A percentile compares a stretch with the other conserved stretches of the same genome.
These are phyloP conservation scores for Dendroctonus ponderosae DNA, from an alignment of 1,140 invertebrate species.

Conservation along the genomic window DNA sequence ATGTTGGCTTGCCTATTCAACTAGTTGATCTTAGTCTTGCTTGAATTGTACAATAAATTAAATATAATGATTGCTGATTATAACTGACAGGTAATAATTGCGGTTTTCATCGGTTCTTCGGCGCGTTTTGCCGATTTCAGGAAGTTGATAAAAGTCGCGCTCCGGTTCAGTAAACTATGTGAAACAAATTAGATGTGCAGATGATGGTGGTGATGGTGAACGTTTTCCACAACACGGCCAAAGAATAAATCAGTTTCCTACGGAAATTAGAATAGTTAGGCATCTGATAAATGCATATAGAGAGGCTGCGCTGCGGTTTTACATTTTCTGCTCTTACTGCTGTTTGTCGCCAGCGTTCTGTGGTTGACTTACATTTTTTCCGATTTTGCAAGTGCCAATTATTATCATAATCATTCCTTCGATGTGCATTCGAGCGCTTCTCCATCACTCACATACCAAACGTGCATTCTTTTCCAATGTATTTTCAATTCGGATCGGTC, in stretches of 20 bases:
- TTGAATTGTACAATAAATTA: slow-evolving; percentile 7
- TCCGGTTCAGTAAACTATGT: slow-evolving; percentile 10
- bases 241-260: too few relatives aligned
- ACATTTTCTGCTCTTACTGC: too few relatives aligned
- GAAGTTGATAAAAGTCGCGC: slow-evolving; percentile 13
- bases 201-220: too few relatives aligned
- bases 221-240: too few relatives aligned
- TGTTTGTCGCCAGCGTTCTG: too few relatives aligned
- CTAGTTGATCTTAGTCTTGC: not conserved
- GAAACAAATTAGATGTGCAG: slow-evolving; percentile 4
- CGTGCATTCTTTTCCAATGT: slow-evolving; percentile 12
- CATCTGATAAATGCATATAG: too few relatives aligned
- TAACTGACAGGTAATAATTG: slow-evolving; percentile 6
- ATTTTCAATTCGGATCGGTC: slow-evolving; percentile 14
- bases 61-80: slow-evolving; percentile 14
- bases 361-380: too few relatives aligned
- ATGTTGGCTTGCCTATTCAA: not conserved
- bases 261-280: too few relatives aligned
- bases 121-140: slow-evolving; percentile 18
- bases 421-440: slow-evolving; percentile 10
- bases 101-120: slow-evolving; percentile 18
- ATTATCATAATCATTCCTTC: slow-evolving; percentile 1
- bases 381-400: too few relatives aligned
- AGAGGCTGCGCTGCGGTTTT: too few relatives aligned
- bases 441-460: slow-evolving; percentile 16